Evolutionary conservation across 2,797 vertebrate species (phyloP).

Genomic region (Echeneis naucrates): DNA sequence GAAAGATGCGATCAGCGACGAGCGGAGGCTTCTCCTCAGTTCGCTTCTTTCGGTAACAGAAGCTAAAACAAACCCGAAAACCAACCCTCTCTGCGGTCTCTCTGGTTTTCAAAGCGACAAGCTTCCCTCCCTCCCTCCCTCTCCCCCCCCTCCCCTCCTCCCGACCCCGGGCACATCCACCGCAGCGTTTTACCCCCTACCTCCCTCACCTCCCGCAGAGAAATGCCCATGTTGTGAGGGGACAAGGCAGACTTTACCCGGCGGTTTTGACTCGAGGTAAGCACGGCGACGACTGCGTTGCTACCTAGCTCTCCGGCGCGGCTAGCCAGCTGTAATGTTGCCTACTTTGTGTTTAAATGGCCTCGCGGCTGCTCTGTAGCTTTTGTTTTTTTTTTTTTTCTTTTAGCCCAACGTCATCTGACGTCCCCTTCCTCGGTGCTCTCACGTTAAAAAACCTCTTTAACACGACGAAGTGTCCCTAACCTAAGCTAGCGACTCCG

Average conservation of each 20-base stretch:
- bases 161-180: conserved; percentile 58
- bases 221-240: conserved; percentile 80
- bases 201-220: too few relatives aligned
- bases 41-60: conserved; percentile 82
- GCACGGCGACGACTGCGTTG: conserved; percentile 68
- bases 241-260: conserved; percentile 80
- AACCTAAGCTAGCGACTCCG: conserved; percentile 24
- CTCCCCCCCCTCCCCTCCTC: too few relatives aligned
- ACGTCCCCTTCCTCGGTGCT: too few relatives aligned
- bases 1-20: conserved; percentile 89
- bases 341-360: conserved; percentile 84
- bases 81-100: conserved; percentile 49
- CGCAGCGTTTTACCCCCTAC: conserved; percentile 48
- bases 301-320: conserved; percentile 63
- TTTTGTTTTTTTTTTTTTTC: too few relatives aligned
- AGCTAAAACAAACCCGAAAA: conserved; percentile 71
- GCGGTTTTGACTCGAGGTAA: conserved; percentile 88
- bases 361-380: conserved; percentile 65
- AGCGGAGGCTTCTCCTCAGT: conserved; percentile 86
- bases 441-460: conserved; percentile 7
- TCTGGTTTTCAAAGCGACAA: conserved; percentile 37
- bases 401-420: too few relatives aligned
- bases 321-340: conserved; percentile 77
- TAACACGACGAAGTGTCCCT: background rate
- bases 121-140: too few relatives aligned